Percentiles rank a stretch among this genome's conserved stretches.
Conservation (phyloP, 1,140 invertebrate genomes). For the Agrypnia vestita region DNA sequence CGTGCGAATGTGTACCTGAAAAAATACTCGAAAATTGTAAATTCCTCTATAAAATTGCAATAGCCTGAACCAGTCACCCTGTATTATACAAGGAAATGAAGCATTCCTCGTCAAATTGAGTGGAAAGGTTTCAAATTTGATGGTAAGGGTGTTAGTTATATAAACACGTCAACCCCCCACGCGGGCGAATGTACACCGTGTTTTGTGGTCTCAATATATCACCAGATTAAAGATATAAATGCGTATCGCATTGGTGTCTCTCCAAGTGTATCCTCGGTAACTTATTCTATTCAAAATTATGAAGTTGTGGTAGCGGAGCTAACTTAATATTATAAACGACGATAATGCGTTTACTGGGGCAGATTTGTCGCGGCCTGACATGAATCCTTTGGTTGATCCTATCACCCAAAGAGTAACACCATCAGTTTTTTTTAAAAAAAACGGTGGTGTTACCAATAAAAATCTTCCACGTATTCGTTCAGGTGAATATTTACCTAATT, state of each 20-base stretch:
- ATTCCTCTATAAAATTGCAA: too few species aligned
- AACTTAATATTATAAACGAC: not conserved
- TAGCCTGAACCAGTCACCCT: not conserved
- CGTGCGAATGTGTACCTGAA: too few species aligned
- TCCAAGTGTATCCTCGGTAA: not conserved
- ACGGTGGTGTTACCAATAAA: too few species aligned
- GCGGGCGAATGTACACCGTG: not conserved
- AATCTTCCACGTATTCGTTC: too few species aligned
- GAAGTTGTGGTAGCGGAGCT: slow-evolving; percentile 2
- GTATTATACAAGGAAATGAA: not conserved
- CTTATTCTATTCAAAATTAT: not conserved
- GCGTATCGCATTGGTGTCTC: not conserved
- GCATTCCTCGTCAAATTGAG: slow-evolving; percentile 31
- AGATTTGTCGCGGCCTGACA: too few species aligned
- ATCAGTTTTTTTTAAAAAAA: too few species aligned
- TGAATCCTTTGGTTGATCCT: too few species aligned
- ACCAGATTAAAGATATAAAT: slow-evolving; percentile 10
- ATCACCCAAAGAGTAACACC: too few species aligned
- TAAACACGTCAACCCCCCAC: slow-evolving; percentile 45
- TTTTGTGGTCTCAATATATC: slow-evolving; percentile 33
- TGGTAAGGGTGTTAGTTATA: slow-evolving; percentile 28
- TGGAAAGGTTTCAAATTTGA: slow-evolving; percentile 42
- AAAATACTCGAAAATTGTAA: too few species aligned
- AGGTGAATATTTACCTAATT: too few species aligned
- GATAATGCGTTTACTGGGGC: too few species aligned